Conservation (phyloP, 2,797 vertebrate genomes). For the Sebastes miniatus region DNA sequence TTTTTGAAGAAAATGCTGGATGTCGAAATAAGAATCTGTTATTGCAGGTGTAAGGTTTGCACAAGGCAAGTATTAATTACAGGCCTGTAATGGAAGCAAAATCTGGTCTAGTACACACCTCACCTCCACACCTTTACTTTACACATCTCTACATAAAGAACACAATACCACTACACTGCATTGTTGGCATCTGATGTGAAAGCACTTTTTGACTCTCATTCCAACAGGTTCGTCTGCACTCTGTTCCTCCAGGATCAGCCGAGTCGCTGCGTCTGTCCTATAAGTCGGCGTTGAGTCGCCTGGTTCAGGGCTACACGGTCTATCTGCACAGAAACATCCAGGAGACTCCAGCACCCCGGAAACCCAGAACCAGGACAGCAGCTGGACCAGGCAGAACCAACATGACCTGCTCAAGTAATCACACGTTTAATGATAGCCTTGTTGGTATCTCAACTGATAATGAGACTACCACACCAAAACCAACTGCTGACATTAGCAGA, state of each 20-base stretch:
- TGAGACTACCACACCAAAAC: not conserved
- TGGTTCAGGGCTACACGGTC: constrained; percentile 56
- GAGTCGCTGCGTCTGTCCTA: constrained; percentile 66
- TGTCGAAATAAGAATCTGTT: too few relatives aligned
- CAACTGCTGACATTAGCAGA: not conserved
- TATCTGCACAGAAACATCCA: constrained; percentile 63
- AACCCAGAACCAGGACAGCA: not conserved
- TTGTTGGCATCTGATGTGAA: not conserved
- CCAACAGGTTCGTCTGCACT: constrained; percentile 64
- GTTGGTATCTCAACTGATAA: not conserved
- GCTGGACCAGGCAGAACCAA: not conserved
- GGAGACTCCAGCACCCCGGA: constrained; percentile 36
- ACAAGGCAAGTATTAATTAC: not conserved
- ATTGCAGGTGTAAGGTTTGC: too few relatives aligned
- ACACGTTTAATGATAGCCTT: constrained; percentile 7
- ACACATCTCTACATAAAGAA: not conserved
- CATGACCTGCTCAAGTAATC: not conserved
- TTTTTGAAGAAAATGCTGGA: too few relatives aligned
- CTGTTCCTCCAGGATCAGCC: constrained; percentile 67
- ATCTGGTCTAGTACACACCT: not conserved
- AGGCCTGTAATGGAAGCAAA: not conserved
- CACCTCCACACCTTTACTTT: not conserved
- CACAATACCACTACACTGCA: not conserved
- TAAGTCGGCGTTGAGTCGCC: constrained; percentile 30
- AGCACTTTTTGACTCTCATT: not conserved